Percentiles rank a stretch among this genome's conserved stretches.
Conservation (phyloP, 1,140 invertebrate species). For the Achatina immaculata region DNA sequence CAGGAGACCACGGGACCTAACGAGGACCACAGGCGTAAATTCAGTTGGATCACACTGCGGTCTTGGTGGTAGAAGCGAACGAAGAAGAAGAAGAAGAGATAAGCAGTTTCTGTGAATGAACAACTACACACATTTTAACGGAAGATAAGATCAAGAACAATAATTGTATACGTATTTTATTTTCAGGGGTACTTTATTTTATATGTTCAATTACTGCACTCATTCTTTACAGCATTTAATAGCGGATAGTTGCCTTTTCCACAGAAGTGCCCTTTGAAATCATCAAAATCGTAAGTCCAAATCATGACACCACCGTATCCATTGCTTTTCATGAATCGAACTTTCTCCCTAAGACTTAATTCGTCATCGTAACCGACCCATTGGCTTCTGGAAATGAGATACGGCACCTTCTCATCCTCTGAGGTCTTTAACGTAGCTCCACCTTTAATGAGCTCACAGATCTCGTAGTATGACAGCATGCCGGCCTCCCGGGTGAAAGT, state of each 20-base stretch:
- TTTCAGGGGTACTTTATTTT: too few relatives aligned
- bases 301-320: constrained; percentile 86
- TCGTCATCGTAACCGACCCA: constrained; percentile 92
- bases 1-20: too few relatives aligned
- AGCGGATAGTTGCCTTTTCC: constrained; percentile 90
- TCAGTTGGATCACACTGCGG: too few relatives aligned
- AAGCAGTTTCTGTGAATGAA: too few relatives aligned
- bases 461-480: constrained; percentile 43
- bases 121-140: too few relatives aligned
- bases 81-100: too few relatives aligned
- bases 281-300: constrained; percentile 97
- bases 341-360: constrained; percentile 80
- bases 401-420: constrained; percentile 80
- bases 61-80: too few relatives aligned
- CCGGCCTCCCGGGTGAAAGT: constrained; percentile 74
- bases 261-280: constrained; percentile 86
- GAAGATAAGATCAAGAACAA: too few relatives aligned
- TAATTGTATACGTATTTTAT: too few relatives aligned
- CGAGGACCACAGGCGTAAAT: too few relatives aligned
- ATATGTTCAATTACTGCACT: too few relatives aligned
- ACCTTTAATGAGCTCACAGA: constrained; percentile 46
- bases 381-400: constrained; percentile 82
- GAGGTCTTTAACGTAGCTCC: constrained; percentile 38
- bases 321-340: constrained; percentile 31
- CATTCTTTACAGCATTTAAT: constrained; percentile 75